Base-by-base conservation (phyloP, 64 coral and sea anemone genomes). In the Trachythela sp. region DNA sequence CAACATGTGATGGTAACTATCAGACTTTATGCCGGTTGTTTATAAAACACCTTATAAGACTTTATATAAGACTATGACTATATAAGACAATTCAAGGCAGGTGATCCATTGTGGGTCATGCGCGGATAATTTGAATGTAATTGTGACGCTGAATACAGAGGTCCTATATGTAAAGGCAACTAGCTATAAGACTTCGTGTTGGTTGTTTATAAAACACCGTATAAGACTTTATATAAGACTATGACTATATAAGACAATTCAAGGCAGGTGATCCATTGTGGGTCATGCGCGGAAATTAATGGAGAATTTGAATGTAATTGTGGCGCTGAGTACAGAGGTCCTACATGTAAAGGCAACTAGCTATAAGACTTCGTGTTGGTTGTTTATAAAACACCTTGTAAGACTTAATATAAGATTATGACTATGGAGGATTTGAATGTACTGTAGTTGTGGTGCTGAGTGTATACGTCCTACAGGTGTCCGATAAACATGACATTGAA, bases 361-460 rank as follows among this genome's bases (percentile, higher is more conserved):
- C n/a, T n/a, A n/a, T n/a, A n/a, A n/a, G n/a, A n/a, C n/a, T n/a
- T n/a, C n/a, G n/a, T n/a, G n/a, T n/a, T n/a, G n/a, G n/a, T n/a
- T n/a, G n/a, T n/a, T n/a, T n/a, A n/a, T n/a, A n/a, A n/a, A n/a
- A n/a, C n/a, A n/a, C n/a, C n/a, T n/a, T n/a, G n/a, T n/a, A n/a
- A n/a, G n/a, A n/a, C n/a, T n/a, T n/a, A n/a, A n/a, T n/a, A n/a
- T n/a, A n/a, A n/a, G n/a, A n/a, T n/a, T n/a, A n/a, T n/a, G n/a
- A n/a, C n/a, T n/a, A 94, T 76, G 92, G 80, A 84, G 92, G 92
- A 9, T 94, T 91, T 37, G 92, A 94, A 38, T n/a, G n/a, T n/a
- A n/a, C n/a, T 91, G 93, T 75, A 87, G 89, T 36, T 94, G 92
- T 36, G 88, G 70, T n/a, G 58, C 85, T 7, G 92, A 94, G 39